Evolutionary conservation across 2,113 vertebrate species (phyloP).

Genomic region (Nibea albiflora): DNA sequence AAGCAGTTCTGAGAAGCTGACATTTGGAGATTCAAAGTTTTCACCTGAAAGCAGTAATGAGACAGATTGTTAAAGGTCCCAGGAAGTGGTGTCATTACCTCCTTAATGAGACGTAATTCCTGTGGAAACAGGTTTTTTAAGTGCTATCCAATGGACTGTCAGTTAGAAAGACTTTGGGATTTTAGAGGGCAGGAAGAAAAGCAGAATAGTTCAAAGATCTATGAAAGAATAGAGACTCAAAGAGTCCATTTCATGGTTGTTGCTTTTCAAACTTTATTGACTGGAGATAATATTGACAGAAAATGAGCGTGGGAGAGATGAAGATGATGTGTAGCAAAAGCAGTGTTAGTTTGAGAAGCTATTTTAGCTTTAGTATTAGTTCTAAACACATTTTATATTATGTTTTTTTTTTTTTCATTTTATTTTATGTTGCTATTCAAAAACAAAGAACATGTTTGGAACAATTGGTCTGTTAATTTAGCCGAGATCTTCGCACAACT

Average conservation of each 20-base stretch:
- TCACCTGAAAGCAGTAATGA: not conserved
- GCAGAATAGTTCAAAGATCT: not conserved
- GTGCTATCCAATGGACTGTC: not conserved
- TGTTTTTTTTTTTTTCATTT: too few relatives aligned
- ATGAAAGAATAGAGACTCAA: too few relatives aligned
- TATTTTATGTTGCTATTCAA: too few relatives aligned
- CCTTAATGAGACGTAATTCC: not conserved
- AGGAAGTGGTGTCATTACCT: not conserved
- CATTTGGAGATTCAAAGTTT: not conserved
- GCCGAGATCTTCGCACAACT: too few relatives aligned
- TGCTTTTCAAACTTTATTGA: not conserved
- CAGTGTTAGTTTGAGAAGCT: too few relatives aligned
- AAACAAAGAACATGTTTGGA: too few relatives aligned
- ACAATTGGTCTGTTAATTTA: too few relatives aligned
- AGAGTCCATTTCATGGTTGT: not conserved
- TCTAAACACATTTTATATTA: too few relatives aligned
- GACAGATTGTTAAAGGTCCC: not conserved
- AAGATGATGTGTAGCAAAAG: not conserved
- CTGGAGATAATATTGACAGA: not conserved
- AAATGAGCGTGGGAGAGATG: not conserved
- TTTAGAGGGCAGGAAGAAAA: not conserved
- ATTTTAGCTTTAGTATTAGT: too few relatives aligned
- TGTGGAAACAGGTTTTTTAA: not conserved
- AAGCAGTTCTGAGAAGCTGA: not conserved
- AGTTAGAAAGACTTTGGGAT: not conserved